Base-by-base conservation (phyloP, 1,140 invertebrate genomes). In the Nephotettix cincticeps region DNA sequence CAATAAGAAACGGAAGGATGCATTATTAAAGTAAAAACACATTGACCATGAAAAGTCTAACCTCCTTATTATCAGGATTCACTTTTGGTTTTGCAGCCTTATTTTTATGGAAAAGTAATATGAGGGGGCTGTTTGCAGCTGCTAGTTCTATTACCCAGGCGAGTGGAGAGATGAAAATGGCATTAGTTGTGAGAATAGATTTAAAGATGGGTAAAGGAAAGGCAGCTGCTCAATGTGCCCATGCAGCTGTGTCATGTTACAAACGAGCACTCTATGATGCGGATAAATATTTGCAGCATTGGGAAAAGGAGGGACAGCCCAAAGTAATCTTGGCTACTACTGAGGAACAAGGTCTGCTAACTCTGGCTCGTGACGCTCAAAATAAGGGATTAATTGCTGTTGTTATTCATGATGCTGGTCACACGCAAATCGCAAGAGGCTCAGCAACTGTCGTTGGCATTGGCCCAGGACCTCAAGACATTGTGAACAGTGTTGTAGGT, bases 181-280 rank as follows among this genome's bases (percentile, higher is more conserved):
- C 96, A 0, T 79, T 98, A 56, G 90, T 96, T 25, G 91, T 97
- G 1, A 84, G 95, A 78, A 94, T 88, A 78, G 95, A 98, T 79
- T 83, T 98, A 0, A 92, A 93, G 80, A 98, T 98, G 95, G 89
- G 91, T 21, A 97, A 95, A 86, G 96, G 96, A 17, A 98, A 98
- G 86, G 89, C 94, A 54, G 95, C 93, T 30, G 93, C 95, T 1
- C 96, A 97, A 81, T 97, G 95, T 84, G 88, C 90, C 47, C 96
- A 98, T 84, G 96, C 93, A 63, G 91, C 95, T 6, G 89, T 92
- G 25, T 88, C 87, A 54, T 93, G 90, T 1, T 95, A 92, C 77
- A 87, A 90, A 72, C 89, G 90, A 74, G 84, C 88, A 19, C 81
- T 86, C 11, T 83, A 80, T 68, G 85, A 83, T 67, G 83, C 89